Conservation (phyloP, 1,140 invertebrate species). For the Heterodera carotae region DNA sequence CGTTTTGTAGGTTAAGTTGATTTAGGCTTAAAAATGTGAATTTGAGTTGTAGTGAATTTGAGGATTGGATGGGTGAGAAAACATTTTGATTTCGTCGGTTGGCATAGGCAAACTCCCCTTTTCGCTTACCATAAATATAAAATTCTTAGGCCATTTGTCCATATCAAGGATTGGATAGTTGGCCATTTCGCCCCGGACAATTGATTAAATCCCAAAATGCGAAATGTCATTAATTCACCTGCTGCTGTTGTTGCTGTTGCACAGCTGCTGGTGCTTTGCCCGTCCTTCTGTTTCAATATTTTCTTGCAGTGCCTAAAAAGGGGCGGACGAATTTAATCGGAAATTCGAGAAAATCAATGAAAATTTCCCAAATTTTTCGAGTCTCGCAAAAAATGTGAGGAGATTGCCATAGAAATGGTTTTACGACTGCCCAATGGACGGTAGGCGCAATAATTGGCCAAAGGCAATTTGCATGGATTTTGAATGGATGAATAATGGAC, state of each 20-base stretch:
- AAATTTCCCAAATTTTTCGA: neutral
- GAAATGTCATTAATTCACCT: constrained; percentile 4
- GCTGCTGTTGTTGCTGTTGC: neutral
- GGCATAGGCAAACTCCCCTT: no score
- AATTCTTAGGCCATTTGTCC: no score
- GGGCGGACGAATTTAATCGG: constrained; percentile 2
- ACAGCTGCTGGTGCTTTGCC: constrained; percentile 31
- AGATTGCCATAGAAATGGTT: constrained; percentile 3
- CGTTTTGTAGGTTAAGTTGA: neutral
- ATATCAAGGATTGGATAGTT: no score
- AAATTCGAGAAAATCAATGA: neutral
- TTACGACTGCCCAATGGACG: neutral
- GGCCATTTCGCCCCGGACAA: no score
- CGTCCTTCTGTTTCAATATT: constrained; percentile 43
- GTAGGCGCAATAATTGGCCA: neutral
- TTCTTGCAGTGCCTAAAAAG: constrained; percentile 37
- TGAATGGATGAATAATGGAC: no score
- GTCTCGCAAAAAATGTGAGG: neutral
- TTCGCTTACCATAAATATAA: no score
- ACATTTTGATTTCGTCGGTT: no score
- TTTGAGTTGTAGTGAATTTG: neutral
- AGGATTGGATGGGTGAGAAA: no score
- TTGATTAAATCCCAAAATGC: neutral
- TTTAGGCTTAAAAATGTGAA: neutral
- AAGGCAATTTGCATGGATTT: neutral